Base-by-base conservation (phyloP, 2,113 vertebrate genomes). In the Hassar affinis region DNA sequence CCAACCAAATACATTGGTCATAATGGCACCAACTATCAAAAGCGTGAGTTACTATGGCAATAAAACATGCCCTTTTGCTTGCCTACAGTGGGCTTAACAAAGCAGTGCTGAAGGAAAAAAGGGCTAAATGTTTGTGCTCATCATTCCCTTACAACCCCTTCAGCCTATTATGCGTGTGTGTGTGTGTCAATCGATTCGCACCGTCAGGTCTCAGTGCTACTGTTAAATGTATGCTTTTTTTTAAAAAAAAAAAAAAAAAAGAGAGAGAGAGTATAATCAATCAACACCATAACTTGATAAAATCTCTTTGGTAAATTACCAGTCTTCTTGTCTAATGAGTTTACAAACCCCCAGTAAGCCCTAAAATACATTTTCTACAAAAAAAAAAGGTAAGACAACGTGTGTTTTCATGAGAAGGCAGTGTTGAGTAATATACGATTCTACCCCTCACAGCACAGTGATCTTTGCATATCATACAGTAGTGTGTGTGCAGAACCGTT, bases 221-320 rank as follows among this genome's bases (percentile, higher is more conserved):
- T n/a, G 6, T 80, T 27, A 56, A 38, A 71, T 27, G 17, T 30
- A n/a, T 54, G n/a, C 2, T 72, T 83, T 51, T n/a, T n/a, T n/a
- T n/a, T n/a, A n/a, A n/a, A n/a, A n/a, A n/a, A n/a, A n/a, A n/a
- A n/a, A n/a, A n/a, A 59, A 57, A 84, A 35, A 82, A 79, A 62
- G 62, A 82, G 85, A 38, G 68, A 90, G 81, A 85, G 86, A 87
- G 86, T 54, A 87, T 74, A 89, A 92, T 93, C 90, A 91, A 92
- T 87, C n/a, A n/a, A n/a, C n/a, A 11, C 90, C 88, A 91, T 66
- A 78, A 72, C 52, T 47, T 45, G 90, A 92, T 93, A 92, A 94
- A 93, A 92, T 93, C 90, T 94, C 92, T 94, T 94, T 94, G 93
- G 94, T 92, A 91, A 85, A 90, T 91, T 74, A 92, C 90, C 92